These are phyloP conservation scores for Crocuta crocuta DNA, from an alignment of 2,113 vertebrate genomes.

Conservation along the genomic window DNA sequence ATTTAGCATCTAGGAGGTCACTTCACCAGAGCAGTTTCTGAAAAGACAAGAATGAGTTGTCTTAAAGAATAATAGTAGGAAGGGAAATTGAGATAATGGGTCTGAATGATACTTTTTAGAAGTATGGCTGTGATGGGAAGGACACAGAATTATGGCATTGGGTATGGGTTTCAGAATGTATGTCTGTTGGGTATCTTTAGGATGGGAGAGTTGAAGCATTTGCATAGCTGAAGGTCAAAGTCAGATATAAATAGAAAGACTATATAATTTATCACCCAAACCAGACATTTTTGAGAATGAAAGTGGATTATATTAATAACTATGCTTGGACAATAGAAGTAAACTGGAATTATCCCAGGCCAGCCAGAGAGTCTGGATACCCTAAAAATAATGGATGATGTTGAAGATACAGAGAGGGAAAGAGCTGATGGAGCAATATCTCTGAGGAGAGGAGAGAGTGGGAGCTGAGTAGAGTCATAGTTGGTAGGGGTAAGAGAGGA, in stretches of 20 bases:
- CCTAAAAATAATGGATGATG: not conserved
- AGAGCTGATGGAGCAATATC: not conserved
- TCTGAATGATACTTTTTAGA: not conserved
- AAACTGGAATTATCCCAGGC: not conserved
- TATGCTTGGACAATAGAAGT: not conserved
- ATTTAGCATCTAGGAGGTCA: not conserved
- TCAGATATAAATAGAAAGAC: slow-evolving; percentile 48
- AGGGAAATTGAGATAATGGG: not conserved
- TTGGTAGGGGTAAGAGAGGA: not conserved
- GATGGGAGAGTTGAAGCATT: not conserved
- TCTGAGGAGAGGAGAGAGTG: not conserved
- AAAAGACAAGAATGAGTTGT: not conserved
- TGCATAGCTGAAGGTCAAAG: slow-evolving; percentile 12
- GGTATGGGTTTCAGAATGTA: not conserved
- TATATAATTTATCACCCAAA: slow-evolving; percentile 30
- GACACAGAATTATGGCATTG: not conserved
- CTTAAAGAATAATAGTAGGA: not conserved
- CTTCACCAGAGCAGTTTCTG: not conserved
- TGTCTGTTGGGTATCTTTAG: not conserved
- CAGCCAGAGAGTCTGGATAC: not conserved
- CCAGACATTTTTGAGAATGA: slow-evolving; percentile 25
- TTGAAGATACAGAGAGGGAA: not conserved
- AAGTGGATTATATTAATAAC: slow-evolving; percentile 37
- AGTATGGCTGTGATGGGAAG: not conserved
- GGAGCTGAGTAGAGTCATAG: not conserved